A percentile compares a stretch with the other conserved stretches of the same genome.
Evolutionary conservation across 2,797 vertebrate species (phyloP).

Genomic region (Aotus griseimembra): DNA sequence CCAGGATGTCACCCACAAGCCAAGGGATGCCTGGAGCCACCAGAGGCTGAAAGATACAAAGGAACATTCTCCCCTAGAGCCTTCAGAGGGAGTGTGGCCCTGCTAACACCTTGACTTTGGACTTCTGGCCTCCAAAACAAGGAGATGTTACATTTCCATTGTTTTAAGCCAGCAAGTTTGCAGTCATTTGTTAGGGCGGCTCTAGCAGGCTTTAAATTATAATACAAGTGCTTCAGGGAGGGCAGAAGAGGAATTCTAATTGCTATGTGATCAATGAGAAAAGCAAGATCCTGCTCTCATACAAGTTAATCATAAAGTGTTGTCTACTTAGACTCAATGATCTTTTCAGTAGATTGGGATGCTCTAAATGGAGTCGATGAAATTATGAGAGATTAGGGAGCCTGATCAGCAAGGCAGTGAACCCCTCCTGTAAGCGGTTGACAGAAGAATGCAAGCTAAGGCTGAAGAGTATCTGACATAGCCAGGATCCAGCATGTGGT

Average conservation of each 20-base stretch:
- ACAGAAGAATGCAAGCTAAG: neutral
- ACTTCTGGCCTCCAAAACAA: too few species aligned
- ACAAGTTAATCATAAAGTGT: accelerated
- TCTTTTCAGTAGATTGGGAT: neutral
- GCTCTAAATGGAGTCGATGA: neutral
- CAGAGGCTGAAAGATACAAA: neutral
- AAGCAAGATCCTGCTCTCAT: neutral
- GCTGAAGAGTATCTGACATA: too few species aligned
- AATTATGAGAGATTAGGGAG: neutral
- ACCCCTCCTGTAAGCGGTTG: accelerated
- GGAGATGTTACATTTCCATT: neutral
- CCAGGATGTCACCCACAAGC: neutral
- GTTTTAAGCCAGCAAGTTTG: neutral
- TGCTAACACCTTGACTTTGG: neutral
- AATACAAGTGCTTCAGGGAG: neutral
- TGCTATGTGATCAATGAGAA: neutral
- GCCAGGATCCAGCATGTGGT: neutral
- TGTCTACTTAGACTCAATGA: neutral
- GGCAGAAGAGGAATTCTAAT: neutral
- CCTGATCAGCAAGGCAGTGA: neutral
- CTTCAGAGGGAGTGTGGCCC: neutral
- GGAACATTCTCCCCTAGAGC: neutral
- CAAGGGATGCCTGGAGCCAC: neutral
- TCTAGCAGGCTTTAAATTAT: neutral
- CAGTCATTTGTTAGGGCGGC: neutral